These are phyloP conservation scores for Melanostoma scalare DNA, from an alignment of 2,888 invertebrate genomes.

Conservation along the genomic window DNA sequence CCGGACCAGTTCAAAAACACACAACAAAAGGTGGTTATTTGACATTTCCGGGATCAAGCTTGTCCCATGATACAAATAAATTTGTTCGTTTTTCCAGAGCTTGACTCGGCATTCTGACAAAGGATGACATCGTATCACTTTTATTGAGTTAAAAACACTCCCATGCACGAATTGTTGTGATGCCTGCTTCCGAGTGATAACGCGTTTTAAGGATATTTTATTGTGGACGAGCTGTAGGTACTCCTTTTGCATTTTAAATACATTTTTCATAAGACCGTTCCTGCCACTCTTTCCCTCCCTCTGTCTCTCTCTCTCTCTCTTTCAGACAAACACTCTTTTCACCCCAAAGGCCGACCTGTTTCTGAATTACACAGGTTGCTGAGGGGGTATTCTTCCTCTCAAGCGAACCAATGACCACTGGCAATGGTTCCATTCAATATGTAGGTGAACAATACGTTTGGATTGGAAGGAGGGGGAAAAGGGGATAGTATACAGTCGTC, in stretches of 20 bases:
- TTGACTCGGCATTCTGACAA: slow-evolving; percentile 45
- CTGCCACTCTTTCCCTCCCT: no score
- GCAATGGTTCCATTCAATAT: slow-evolving; percentile 3
- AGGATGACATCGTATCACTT: slow-evolving; percentile 61
- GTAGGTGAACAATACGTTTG: slow-evolving; percentile 39
- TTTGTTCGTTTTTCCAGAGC: slow-evolving; percentile 49
- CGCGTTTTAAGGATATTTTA: slow-evolving; percentile 39
- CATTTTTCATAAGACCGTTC: slow-evolving; percentile 6
- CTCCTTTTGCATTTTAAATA: slow-evolving; percentile 35
- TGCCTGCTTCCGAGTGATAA: slow-evolving; percentile 55
- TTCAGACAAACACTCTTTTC: background rate
- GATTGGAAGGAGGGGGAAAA: background rate
- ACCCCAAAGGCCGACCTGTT: background rate
- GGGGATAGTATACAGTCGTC: slow-evolving; percentile 49
- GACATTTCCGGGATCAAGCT: slow-evolving; percentile 41
- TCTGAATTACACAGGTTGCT: background rate
- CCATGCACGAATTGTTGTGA: slow-evolving; percentile 29
- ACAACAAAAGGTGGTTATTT: slow-evolving; percentile 47
- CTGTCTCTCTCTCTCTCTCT: background rate
- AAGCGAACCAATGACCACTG: background rate
- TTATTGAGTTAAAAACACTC: slow-evolving; percentile 56
- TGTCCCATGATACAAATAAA: slow-evolving; percentile 36
- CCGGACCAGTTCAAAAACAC: slow-evolving; percentile 15
- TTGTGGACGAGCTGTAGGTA: slow-evolving; percentile 17
- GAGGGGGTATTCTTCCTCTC: slow-evolving; percentile 6